Percentiles rank a stretch among this genome's conserved stretches.
These are phyloP conservation scores for Thelaira solivaga DNA, from an alignment of 2,888 invertebrate genomes.

Conservation along the genomic window DNA sequence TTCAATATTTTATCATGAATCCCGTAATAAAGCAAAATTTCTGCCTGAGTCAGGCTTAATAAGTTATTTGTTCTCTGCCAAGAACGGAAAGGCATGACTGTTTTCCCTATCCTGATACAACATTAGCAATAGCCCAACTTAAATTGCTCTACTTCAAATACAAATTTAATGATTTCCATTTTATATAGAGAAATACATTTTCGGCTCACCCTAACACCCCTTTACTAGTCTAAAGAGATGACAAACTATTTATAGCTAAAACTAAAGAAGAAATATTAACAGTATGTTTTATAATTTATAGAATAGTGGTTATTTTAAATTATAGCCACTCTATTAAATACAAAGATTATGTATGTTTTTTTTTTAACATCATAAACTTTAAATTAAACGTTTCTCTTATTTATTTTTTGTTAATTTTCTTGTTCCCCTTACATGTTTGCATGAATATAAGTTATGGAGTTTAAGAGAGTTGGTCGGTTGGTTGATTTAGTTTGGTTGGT, in stretches of 20 bases:
- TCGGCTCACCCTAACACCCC: slow-evolving; percentile 2
- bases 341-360: slow-evolving; percentile 58
- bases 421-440: background rate
- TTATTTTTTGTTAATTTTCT: background rate
- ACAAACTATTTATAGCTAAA: slow-evolving; percentile 13
- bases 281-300: slow-evolving; percentile 43
- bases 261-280: slow-evolving; percentile 28
- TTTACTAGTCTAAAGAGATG: slow-evolving; percentile 3
- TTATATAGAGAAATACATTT: background rate
- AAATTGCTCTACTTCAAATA: too few relatives aligned
- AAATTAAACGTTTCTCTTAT: slow-evolving; percentile 33
- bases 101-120: too few relatives aligned
- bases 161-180: too few relatives aligned
- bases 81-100: too few relatives aligned
- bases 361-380: slow-evolving; percentile 59
- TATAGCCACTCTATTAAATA: slow-evolving; percentile 58
- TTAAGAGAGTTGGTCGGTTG: too few relatives aligned
- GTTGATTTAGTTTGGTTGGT: slow-evolving; percentile 35
- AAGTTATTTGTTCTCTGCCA: too few relatives aligned
- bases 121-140: too few relatives aligned
- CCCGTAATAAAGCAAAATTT: too few relatives aligned
- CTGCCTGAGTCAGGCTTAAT: too few relatives aligned
- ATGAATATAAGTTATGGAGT: slow-evolving; percentile 2
- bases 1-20: too few relatives aligned
- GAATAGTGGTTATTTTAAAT: slow-evolving; percentile 59